Base-by-base conservation (phyloP, 2,888 invertebrate genomes). In the Teleogryllus oceanicus region DNA sequence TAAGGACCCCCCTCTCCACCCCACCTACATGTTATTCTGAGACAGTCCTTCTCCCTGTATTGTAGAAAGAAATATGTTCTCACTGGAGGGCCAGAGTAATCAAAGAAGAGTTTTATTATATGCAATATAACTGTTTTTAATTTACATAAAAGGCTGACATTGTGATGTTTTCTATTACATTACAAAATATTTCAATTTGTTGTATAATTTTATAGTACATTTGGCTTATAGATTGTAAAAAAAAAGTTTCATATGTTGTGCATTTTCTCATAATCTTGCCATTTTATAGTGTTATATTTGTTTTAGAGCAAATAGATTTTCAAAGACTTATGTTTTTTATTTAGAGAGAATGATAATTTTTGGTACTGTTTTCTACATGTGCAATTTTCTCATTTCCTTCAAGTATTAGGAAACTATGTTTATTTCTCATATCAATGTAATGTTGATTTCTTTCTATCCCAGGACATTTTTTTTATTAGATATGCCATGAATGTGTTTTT, bases 231-330 rank as follows among this genome's bases (percentile, higher is more conserved):
- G 62, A 62, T 62, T 62, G 62, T 62, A 62, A 18, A 62, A 62
- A 24, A 24, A 37, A 37, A 37, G n/a, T 62, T 62, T 62, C 62
- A n/a, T 62, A 62, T 62, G 62, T 62, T 62, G 62, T n/a, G n/a
- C 62, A 62, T 62, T 62, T 62, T 62, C 62, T 62, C 16, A 13
- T 62, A 62, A 62, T 62, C 62, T 62, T 62, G 62, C 62, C 62
- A 62, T 62, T 62, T 62, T 62, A 62, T n/a, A 18, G 62, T 62
- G 62, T 62, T 62, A 62, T 62, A 62, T 62, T 62, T 62, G n/a
- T 62, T 62, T 62, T 62, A 62, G 62, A 62, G 62, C 37, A 37
- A 37, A 37, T 37, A 37, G 37, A 62, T 18, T 62, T 62, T 62
- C 16, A n/a, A 62, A n/a, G 62, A 62, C n/a, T 62, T 62, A 18